Percentiles rank a stretch among this genome's conserved stretches.
Evolutionary conservation across 2,113 vertebrate genomes (phyloP).

Genomic region (Aegotheles bennettii): DNA sequence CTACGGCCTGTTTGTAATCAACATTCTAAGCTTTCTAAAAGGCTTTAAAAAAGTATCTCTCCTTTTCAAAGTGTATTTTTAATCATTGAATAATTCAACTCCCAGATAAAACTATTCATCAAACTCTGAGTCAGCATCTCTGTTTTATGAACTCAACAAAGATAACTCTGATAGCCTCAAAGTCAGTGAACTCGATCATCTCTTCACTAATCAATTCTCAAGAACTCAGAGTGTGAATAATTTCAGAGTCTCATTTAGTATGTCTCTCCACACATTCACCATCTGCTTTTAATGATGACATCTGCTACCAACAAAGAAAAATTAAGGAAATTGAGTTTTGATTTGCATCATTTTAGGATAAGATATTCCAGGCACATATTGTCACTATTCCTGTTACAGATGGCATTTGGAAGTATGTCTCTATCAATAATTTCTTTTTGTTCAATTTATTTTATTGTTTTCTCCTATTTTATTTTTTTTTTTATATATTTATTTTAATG

Average conservation of each 20-base stretch:
- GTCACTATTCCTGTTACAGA: background rate
- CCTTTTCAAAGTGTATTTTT: background rate
- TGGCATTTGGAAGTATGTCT: background rate
- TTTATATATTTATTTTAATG: background rate
- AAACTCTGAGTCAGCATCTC: constrained; percentile 6
- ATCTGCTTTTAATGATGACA: constrained; percentile 36
- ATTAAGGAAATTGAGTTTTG: constrained; percentile 11
- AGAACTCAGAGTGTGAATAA: constrained; percentile 30
- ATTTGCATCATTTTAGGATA: constrained; percentile 30
- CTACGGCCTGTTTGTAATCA: background rate
- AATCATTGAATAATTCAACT: constrained; percentile 1
- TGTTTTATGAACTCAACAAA: background rate
- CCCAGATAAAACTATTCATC: background rate
- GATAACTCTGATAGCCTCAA: background rate
- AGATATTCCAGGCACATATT: background rate
- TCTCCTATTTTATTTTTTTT: background rate
- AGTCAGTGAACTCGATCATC: too few species aligned
- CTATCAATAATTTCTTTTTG: background rate
- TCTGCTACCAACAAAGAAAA: constrained; percentile 44
- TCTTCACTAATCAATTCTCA: too few species aligned
- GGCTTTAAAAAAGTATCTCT: background rate
- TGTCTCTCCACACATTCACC: background rate
- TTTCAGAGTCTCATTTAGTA: constrained; percentile 6
- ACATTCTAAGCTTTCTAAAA: background rate
- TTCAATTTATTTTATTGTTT: background rate